Percentiles rank a stretch among this genome's conserved stretches.
These are phyloP conservation scores for Cassiopea andromeda DNA, from an alignment of 30 jellyfish, hydroid and myxozoan genomes.

Conservation along the genomic window DNA sequence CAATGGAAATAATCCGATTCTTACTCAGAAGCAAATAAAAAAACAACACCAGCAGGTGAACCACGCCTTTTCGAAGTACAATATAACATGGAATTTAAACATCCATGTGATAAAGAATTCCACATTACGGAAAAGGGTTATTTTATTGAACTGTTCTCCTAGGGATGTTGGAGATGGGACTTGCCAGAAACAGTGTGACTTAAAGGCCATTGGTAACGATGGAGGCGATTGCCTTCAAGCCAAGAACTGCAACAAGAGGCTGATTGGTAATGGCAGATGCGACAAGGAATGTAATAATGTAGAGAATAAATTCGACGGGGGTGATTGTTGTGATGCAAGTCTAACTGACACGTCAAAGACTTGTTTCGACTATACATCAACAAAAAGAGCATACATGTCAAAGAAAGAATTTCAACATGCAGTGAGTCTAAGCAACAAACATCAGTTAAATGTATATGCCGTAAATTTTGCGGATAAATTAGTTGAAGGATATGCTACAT, in stretches of 20 bases:
- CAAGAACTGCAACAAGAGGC: slow-evolving; percentile 11
- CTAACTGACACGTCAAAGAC: slow-evolving; percentile 41
- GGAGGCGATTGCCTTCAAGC: slow-evolving; percentile 36
- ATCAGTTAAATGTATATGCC: slow-evolving; percentile 55
- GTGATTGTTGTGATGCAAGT: slow-evolving; percentile 39
- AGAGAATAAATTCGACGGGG: slow-evolving; percentile 52
- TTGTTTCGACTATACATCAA: slow-evolving; percentile 53
- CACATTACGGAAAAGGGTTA: slow-evolving; percentile 28
- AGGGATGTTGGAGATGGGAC: slow-evolving; percentile 13
- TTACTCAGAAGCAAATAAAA: slow-evolving; percentile 50
- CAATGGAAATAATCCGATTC: slow-evolving; percentile 69
- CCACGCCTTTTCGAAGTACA: slow-evolving; percentile 69
- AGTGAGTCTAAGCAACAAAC: slow-evolving; percentile 51
- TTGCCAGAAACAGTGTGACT: slow-evolving; percentile 31
- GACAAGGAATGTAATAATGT: slow-evolving; percentile 33
- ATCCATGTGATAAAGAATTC: slow-evolving; percentile 50
- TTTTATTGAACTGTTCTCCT: slow-evolving; percentile 42
- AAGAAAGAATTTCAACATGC: slow-evolving; percentile 47
- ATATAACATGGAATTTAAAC: slow-evolving; percentile 71
- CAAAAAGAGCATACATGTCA: slow-evolving; percentile 37
- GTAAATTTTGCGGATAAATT: slow-evolving; percentile 10
- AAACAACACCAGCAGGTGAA: slow-evolving; percentile 54
- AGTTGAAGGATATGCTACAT: slow-evolving; percentile 71
- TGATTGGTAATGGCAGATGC: slow-evolving; percentile 39
- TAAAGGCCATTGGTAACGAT: slow-evolving; percentile 24